phyloP scores from a whole-genome alignment of 2,888 invertebrate species.

The Cepaea hortensis region DNA sequence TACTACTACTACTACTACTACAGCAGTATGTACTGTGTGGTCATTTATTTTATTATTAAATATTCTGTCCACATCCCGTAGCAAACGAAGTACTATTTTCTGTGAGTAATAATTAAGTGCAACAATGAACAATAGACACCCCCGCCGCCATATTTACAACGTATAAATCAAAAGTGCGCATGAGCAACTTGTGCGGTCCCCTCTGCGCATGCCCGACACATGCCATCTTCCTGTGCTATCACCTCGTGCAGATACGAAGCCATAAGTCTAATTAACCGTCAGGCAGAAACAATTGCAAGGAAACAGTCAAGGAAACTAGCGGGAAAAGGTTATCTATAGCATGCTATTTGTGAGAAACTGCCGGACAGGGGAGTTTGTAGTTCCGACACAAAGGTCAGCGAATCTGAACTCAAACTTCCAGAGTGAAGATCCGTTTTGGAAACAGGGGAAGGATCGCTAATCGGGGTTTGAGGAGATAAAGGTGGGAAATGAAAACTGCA shows the following conservation, averaged over 20 bases:
- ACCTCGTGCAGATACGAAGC: background rate
- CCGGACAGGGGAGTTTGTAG: background rate
- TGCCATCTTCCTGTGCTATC: background rate
- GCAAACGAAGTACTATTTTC: too few relatives aligned
- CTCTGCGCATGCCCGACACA: background rate
- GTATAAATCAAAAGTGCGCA: too few relatives aligned
- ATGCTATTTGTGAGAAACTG: background rate
- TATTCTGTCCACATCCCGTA: too few relatives aligned
- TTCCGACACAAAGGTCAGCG: background rate
- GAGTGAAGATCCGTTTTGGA: too few relatives aligned
- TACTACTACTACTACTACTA: background rate
- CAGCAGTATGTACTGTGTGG: too few relatives aligned
- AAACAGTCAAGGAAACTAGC: background rate
- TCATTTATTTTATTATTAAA: too few relatives aligned
- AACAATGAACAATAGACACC: too few relatives aligned
- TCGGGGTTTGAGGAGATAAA: background rate
- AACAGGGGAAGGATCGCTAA: too few relatives aligned
- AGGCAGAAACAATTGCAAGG: background rate
- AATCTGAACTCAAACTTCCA: too few relatives aligned
- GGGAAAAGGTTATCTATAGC: background rate
- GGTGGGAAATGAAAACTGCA: background rate
- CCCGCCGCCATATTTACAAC: too few relatives aligned
- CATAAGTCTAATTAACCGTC: background rate
- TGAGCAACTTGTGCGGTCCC: background rate
- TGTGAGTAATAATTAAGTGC: too few relatives aligned